phyloP scores from a whole-genome alignment of 1,140 invertebrate genomes.

The Drosophila kikkawai region DNA sequence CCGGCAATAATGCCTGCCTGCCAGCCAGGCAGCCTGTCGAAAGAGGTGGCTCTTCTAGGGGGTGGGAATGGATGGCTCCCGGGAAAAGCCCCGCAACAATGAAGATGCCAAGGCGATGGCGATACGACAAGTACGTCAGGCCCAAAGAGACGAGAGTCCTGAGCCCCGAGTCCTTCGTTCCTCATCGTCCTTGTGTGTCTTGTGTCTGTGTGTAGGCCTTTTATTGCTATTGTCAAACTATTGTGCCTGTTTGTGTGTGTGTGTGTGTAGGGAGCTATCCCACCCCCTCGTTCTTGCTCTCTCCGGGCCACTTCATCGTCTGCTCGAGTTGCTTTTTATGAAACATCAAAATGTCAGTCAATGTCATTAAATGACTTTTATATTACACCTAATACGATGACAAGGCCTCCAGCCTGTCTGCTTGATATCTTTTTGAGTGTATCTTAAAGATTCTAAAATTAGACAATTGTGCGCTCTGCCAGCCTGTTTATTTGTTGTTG shows the following conservation, averaged over 20 bases:
- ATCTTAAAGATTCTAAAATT: constrained; percentile 84
- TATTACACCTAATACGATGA: constrained; percentile 84
- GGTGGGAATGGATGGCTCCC: constrained; percentile 1
- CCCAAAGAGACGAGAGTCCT: constrained; percentile 19
- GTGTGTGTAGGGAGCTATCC: constrained; percentile 7
- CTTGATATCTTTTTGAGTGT: constrained; percentile 78
- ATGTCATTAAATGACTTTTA: constrained; percentile 84
- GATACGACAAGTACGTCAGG: constrained; percentile 79
- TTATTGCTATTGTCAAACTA: constrained; percentile 84
- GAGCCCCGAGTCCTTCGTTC: not conserved
- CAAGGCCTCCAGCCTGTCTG: constrained; percentile 68
- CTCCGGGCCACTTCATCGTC: constrained; percentile 45
- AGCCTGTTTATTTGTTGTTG: constrained; percentile 49
- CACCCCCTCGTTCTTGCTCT: constrained; percentile 2
- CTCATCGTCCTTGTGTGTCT: not conserved
- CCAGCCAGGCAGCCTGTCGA: constrained; percentile 42
- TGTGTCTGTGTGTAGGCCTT: constrained; percentile 64
- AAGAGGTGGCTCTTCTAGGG: constrained; percentile 4
- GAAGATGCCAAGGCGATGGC: constrained; percentile 75
- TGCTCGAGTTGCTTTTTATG: constrained; percentile 83
- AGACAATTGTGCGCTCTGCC: constrained; percentile 69
- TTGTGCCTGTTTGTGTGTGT: constrained; percentile 57
- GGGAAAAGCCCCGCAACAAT: constrained; percentile 62
- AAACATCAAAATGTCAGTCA: constrained; percentile 84
- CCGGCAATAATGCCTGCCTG: constrained; percentile 57